Evolutionary conservation across 2,797 vertebrate genomes (phyloP).

Genomic region (Siniperca obscura): DNA sequence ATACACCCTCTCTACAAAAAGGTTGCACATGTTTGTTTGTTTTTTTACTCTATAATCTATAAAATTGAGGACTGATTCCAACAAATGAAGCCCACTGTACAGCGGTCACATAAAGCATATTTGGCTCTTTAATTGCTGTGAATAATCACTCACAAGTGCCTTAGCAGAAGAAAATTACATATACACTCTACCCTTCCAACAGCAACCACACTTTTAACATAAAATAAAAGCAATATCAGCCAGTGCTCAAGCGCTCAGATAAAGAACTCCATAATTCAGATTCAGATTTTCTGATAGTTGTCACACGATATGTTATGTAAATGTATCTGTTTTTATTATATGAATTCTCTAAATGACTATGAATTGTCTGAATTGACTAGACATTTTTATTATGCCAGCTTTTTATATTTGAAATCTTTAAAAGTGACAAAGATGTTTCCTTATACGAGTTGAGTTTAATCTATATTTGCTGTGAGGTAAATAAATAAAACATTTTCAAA

Average conservation of each 20-base stretch:
- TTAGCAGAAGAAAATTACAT: conserved; percentile 41
- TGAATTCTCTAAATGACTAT: neutral
- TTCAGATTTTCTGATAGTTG: neutral
- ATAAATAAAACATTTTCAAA: neutral
- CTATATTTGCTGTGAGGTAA: neutral
- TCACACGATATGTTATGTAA: neutral
- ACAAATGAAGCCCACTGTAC: conserved; percentile 18
- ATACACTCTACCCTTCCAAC: conserved; percentile 13
- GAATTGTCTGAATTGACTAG: neutral
- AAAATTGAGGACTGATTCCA: conserved; percentile 7
- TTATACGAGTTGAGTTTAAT: neutral
- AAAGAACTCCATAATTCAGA: neutral
- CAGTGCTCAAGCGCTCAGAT: neutral
- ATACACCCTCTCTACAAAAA: neutral
- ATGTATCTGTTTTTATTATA: neutral
- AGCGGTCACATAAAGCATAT: conserved; percentile 37
- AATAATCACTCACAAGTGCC: conserved; percentile 26
- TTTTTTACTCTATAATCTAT: no score
- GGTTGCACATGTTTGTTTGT: neutral
- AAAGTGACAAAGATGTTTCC: neutral
- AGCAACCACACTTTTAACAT: neutral
- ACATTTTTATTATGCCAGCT: neutral
- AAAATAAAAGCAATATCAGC: neutral
- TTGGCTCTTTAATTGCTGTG: conserved; percentile 48
- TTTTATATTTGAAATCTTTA: neutral